Evolutionary conservation across 2,113 vertebrate species (phyloP).

Genomic region (Tragulus kanchil): DNA sequence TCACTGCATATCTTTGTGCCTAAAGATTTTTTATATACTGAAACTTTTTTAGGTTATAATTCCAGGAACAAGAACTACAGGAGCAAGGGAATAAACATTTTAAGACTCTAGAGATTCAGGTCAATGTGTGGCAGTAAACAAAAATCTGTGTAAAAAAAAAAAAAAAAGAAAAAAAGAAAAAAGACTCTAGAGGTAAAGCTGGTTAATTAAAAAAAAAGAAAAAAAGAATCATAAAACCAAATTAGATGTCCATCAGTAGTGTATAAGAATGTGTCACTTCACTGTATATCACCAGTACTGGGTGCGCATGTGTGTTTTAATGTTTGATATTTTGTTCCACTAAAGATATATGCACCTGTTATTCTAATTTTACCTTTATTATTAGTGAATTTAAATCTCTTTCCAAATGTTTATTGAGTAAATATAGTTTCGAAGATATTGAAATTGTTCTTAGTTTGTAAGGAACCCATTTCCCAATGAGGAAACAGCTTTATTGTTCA

Average conservation of each 20-base stretch:
- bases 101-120: neutral
- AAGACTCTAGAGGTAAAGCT: too few species aligned
- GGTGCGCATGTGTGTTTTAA: neutral
- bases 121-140: too few species aligned
- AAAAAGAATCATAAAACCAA: neutral
- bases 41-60: neutral
- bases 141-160: too few species aligned
- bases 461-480: neutral
- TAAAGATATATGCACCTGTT: neutral
- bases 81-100: constrained; percentile 5
- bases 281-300: neutral
- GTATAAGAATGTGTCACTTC: neutral
- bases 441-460: constrained; percentile 20
- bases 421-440: constrained; percentile 38
- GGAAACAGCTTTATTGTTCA: neutral
- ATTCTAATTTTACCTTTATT: constrained; percentile 22
- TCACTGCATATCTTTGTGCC: neutral
- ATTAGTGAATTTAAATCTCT: neutral
- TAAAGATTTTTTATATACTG: neutral
- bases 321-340: constrained; percentile 1
- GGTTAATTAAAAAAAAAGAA: too few species aligned
- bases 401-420: constrained; percentile 14
- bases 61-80: neutral
- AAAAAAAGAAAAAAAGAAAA: too few species aligned
- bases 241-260: neutral